Evolutionary conservation across 1,140 invertebrate genomes (phyloP), one percentile per base, ranked within the genome.

Genomic region (Penaeus japonicus): DNA sequence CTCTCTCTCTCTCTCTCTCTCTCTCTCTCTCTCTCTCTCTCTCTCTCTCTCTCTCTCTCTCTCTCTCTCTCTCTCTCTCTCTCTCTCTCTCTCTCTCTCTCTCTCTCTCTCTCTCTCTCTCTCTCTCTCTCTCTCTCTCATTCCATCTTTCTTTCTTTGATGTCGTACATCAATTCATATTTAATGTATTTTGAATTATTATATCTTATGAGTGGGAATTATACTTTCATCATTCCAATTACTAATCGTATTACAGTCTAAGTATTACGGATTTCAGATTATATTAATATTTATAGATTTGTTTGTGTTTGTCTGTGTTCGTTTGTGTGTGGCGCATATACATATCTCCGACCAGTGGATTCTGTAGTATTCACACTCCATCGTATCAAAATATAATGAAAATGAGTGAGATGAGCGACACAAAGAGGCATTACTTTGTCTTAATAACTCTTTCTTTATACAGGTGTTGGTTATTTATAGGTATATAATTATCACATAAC

Each of bases 111-210:
- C 75, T 78, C 75, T 35, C 30, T 78, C 75, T 78, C 75, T 78
- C 75, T 78, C 75, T 78, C 75, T 78, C 75, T 78, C 75, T 78
- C 75, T 78, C 75, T 78, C 75, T 78, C 75, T 78, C 75, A 39
- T 39, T 78, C 75, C 53, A 30, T 78, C 75, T 78, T 39, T 78
- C 75, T 78, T 39, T 78, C 75, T 78, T 39, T n/a, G n/a, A n/a
- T n/a, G n/a, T n/a, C n/a, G n/a, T n/a, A n/a, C n/a, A n/a, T n/a
- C n/a, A n/a, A n/a, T n/a, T n/a, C n/a, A n/a, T n/a, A n/a, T n/a
- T n/a, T n/a, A n/a, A n/a, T n/a, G n/a, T n/a, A n/a, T n/a, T n/a
- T n/a, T n/a, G n/a, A n/a, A n/a, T n/a, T n/a, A n/a, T n/a, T n/a
- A n/a, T n/a, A n/a, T n/a, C n/a, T n/a, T n/a, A n/a, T n/a, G n/a